phyloP scores from a whole-genome alignment of 2,888 invertebrate genomes.

The Rhimphoctona megacephalus region DNA sequence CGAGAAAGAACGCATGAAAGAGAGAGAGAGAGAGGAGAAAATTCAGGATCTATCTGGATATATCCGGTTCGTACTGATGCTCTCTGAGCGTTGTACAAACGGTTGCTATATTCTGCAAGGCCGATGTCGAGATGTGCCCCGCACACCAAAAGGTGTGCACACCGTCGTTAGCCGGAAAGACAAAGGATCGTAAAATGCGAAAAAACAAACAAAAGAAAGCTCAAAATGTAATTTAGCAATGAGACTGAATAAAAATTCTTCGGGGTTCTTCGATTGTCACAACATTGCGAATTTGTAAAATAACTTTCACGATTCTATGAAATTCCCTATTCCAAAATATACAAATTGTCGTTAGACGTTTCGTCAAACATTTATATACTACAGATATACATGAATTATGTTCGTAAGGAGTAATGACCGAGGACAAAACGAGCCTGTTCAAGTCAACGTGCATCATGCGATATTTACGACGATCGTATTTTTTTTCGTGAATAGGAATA shows the following conservation, averaged over 20 bases:
- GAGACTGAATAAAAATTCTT: neutral
- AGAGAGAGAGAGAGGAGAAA: constrained; percentile 51
- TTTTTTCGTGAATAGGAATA: neutral
- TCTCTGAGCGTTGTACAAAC: constrained; percentile 62
- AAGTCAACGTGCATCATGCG: constrained; percentile 8
- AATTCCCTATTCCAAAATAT: neutral
- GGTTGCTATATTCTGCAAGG: constrained; percentile 57
- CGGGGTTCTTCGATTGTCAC: constrained; percentile 1
- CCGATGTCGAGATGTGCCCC: constrained; percentile 33
- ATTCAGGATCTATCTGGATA: constrained; percentile 74
- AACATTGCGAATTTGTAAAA: neutral
- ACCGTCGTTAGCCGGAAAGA: constrained; percentile 52
- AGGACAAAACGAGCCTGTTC: constrained; percentile 2
- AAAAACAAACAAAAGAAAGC: constrained; percentile 26
- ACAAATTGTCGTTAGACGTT: neutral
- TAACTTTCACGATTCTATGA: neutral
- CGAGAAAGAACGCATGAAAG: constrained; percentile 47
- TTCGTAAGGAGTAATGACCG: constrained; percentile 21
- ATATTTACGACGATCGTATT: neutral
- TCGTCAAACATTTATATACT: neutral
- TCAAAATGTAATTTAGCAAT: too few species aligned
- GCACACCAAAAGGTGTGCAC: constrained; percentile 36
- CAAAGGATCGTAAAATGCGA: constrained; percentile 67
- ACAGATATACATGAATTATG: neutral
- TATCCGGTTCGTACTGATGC: constrained; percentile 76